A percentile compares a stretch with the other conserved stretches of the same genome.
Evolutionary conservation across 1,140 invertebrate species (phyloP).

Genomic region (Bombus confusus): DNA sequence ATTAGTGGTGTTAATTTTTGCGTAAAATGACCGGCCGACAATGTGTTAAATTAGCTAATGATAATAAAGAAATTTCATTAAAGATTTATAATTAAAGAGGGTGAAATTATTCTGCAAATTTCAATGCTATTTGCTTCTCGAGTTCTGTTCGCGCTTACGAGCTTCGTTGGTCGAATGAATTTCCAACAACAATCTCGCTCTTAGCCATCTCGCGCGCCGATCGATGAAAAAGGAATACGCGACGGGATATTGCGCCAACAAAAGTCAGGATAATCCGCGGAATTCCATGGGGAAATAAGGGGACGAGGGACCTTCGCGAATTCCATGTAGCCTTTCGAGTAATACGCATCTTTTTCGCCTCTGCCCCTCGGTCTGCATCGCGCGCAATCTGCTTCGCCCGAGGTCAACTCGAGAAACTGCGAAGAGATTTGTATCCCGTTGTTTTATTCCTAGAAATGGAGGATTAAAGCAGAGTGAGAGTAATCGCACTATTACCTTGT

Average conservation of each 20-base stretch:
- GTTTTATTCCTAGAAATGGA: neutral
- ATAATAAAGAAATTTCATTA: neutral
- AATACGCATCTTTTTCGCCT: slow-evolving; percentile 28
- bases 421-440: neutral
- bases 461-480: neutral
- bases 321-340: slow-evolving; percentile 19
- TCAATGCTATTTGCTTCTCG: no score
- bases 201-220: slow-evolving; percentile 20
- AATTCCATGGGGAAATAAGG: slow-evolving; percentile 45
- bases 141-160: neutral
- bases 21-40: no score
- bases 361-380: slow-evolving; percentile 29
- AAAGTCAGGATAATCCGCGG: slow-evolving; percentile 64
- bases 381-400: slow-evolving; percentile 51
- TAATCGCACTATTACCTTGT: neutral
- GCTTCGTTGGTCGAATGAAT: neutral
- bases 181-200: neutral
- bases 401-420: neutral
- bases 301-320: slow-evolving; percentile 2
- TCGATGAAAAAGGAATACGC: slow-evolving; percentile 32
- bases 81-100: neutral
- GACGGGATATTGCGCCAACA: slow-evolving; percentile 37
- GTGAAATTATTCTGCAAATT: neutral
- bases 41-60: no score
- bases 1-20: no score